Evolutionary conservation across 1,140 invertebrate genomes (phyloP).

Genomic region (Physella acuta): DNA sequence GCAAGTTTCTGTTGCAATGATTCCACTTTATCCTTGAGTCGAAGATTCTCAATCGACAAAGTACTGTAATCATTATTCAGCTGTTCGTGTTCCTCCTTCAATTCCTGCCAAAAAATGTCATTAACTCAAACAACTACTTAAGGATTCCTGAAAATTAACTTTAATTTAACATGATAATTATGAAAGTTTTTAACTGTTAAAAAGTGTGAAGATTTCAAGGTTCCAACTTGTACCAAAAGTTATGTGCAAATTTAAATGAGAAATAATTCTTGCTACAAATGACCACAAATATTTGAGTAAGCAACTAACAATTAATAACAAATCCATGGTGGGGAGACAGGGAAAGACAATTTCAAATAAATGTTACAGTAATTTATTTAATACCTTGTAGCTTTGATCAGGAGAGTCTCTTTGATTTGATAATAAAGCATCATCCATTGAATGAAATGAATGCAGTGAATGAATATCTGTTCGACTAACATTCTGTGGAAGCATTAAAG

Average conservation of each 20-base stretch:
- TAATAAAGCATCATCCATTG: conserved; percentile 16
- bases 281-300: too few species aligned
- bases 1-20: conserved; percentile 32
- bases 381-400: too few species aligned
- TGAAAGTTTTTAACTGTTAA: neutral
- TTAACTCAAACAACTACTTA: neutral
- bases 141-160: neutral
- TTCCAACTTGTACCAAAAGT: too few species aligned
- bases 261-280: too few species aligned
- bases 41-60: conserved; percentile 36
- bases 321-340: too few species aligned
- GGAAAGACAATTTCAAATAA: too few species aligned
- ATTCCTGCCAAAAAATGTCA: conserved; percentile 29
- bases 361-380: too few species aligned
- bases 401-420: too few species aligned
- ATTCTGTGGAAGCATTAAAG: too few species aligned
- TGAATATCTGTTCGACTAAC: conserved; percentile 7
- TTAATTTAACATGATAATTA: neutral
- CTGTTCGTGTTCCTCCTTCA: conserved; percentile 46
- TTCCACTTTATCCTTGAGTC: conserved; percentile 35
- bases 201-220: too few species aligned
- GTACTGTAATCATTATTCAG: conserved; percentile 42
- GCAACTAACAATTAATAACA: too few species aligned
- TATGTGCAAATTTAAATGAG: too few species aligned
- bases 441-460: conserved; percentile 20